Base-by-base conservation (phyloP, 2,888 invertebrate species). In the Andrena trimmerana region DNA sequence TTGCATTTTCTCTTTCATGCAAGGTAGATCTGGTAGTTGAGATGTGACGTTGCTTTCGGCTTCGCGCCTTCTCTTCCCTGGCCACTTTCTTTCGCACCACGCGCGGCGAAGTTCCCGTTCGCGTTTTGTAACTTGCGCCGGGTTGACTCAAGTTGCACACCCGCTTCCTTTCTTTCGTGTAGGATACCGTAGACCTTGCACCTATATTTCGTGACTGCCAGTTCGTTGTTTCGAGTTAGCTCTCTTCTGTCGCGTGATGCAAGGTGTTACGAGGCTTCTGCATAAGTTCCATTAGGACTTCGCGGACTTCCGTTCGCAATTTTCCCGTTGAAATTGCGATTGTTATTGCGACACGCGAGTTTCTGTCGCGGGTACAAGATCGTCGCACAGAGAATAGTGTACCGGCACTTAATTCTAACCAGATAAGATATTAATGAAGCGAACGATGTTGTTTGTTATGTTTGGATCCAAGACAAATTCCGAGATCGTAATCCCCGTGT, bases 401-500 rank as follows among this genome's bases (percentile, higher is more conserved):
- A 7, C 6, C 10, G 4, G 16, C 24, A 10, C 20, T 33, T 52
- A 27, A 6, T 42, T 59, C 10, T 33, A 24, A 33, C 52, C 13
- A 29, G 10, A 6, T 27, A 0, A 16, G 27, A 65, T 10, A 20
- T 36, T 57, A 57, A 62, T 36, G 36, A 42, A 65, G 24, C 48
- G 69, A 24, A 20, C 24, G 31, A 13, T 42, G 36, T 31, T 50
- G 42, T 31, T 16, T 29, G 42, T 10, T 27, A 59, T 20, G 63
- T 16, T 66, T 52, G 33, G 80, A 74, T 59, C 59, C 36, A 59
- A 81, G 74, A 76, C 65, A 76, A 80, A 65, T 79, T 57, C 50
- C 52, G 33, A 7, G 65, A 52, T 60, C 72, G 68, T 79, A n/a
- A 59, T 52, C 31, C 79, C 27, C 29, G 66, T 31, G 63, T 73